phyloP scores from a whole-genome alignment of 2,888 invertebrate genomes.

The Drosophila imparisetae region DNA sequence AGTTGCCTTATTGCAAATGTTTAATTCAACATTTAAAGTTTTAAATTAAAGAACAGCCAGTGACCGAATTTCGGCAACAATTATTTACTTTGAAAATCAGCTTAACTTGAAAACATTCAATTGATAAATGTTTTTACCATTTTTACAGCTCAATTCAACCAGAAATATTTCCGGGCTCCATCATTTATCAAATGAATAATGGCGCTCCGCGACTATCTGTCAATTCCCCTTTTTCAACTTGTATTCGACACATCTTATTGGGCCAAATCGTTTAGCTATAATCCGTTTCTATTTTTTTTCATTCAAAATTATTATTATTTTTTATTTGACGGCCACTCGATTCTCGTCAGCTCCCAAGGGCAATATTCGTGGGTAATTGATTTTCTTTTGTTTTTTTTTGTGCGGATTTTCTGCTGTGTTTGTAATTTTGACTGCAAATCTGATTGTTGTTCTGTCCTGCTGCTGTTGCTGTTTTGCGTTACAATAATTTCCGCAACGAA shows the following conservation, averaged over 20 bases:
- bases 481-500: conserved; percentile 26
- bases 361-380: conserved; percentile 16
- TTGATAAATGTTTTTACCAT: background rate
- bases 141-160: background rate
- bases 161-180: background rate
- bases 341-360: conserved; percentile 44
- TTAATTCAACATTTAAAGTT: conserved; percentile 8
- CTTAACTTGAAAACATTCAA: background rate
- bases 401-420: conserved; percentile 14
- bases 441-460: conserved; percentile 33
- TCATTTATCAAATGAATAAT: conserved; percentile 58
- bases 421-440: conserved; percentile 49
- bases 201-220: conserved; percentile 30
- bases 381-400: conserved; percentile 5
- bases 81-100: background rate
- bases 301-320: conserved; percentile 42
- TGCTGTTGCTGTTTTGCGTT: conserved; percentile 41
- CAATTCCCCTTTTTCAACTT: conserved; percentile 57
- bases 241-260: conserved; percentile 74
- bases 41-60: conserved; percentile 14
- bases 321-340: conserved; percentile 19
- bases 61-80: conserved; percentile 5
- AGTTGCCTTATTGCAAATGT: conserved; percentile 26
- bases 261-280: conserved; percentile 54
- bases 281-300: conserved; percentile 48